phyloP scores from a whole-genome alignment of 2,888 invertebrate species.

The Empis livida region DNA sequence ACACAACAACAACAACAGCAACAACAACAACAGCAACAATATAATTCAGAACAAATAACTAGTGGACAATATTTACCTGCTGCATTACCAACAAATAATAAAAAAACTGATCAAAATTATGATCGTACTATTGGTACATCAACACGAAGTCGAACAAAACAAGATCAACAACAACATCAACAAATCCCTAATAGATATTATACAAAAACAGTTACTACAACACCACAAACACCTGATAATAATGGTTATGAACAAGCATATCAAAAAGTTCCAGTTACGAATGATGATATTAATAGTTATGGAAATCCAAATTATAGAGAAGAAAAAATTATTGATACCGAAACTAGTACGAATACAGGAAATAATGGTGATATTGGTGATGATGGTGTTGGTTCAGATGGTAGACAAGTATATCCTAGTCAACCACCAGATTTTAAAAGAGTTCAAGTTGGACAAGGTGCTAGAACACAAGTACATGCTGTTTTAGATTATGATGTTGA shows the following conservation, averaged over 20 bases:
- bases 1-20: conserved; percentile 1
- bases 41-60: not conserved
- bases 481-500: conserved; percentile 36
- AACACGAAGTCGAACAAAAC: too few species aligned
- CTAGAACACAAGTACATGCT: conserved; percentile 38
- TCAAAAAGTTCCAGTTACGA: not conserved
- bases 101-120: not conserved
- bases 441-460: conserved; percentile 43
- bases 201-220: conserved; percentile 1
- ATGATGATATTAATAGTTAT: not conserved
- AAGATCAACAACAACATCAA: not conserved
- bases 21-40: conserved; percentile 9
- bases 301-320: not conserved
- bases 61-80: conserved; percentile 12
- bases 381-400: conserved; percentile 17
- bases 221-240: conserved; percentile 8
- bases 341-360: not conserved
- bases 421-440: conserved; percentile 52
- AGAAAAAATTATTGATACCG: not conserved
- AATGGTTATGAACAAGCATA: conserved; percentile 7
- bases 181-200: conserved; percentile 1
- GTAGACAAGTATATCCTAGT: conserved; percentile 33
- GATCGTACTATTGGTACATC: too few species aligned
- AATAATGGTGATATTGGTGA: conserved; percentile 17
- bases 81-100: conserved; percentile 12